These are phyloP conservation scores for Bombus haemorrhoidalis DNA, from an alignment of 1,140 invertebrate species.

Conservation along the genomic window DNA sequence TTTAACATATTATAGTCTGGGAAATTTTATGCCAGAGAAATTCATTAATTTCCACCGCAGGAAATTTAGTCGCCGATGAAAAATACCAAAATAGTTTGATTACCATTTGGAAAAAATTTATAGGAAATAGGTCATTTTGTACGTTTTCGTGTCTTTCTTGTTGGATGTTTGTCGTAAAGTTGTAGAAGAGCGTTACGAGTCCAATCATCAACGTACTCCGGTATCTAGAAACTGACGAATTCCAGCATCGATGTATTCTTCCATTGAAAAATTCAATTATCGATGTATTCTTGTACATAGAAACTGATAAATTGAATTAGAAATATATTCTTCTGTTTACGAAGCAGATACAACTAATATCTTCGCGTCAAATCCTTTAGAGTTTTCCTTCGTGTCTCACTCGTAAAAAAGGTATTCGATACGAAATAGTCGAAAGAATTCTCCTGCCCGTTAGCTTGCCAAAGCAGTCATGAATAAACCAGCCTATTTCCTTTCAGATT, in stretches of 20 bases:
- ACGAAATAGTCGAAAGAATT: not conserved
- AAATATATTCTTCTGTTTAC: not conserved
- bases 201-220: too few species aligned
- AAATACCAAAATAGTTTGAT: not conserved
- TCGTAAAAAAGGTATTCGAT: not conserved
- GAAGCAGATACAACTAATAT: not conserved
- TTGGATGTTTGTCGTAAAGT: too few species aligned
- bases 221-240: not conserved
- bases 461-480: constrained; percentile 21
- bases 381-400: not conserved
- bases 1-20: not conserved
- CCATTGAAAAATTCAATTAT: not conserved
- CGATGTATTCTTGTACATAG: not conserved
- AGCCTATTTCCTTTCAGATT: not conserved
- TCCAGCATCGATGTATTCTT: not conserved
- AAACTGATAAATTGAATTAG: too few species aligned
- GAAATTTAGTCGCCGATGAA: not conserved
- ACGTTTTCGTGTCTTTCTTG: not conserved
- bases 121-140: not conserved
- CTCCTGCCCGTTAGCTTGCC: not conserved
- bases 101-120: not conserved
- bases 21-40: not conserved
- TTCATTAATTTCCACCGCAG: not conserved
- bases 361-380: too few species aligned
- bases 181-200: too few species aligned